Base-by-base conservation (phyloP, 2,888 invertebrate species). In the Ypsolopha scabrella region DNA sequence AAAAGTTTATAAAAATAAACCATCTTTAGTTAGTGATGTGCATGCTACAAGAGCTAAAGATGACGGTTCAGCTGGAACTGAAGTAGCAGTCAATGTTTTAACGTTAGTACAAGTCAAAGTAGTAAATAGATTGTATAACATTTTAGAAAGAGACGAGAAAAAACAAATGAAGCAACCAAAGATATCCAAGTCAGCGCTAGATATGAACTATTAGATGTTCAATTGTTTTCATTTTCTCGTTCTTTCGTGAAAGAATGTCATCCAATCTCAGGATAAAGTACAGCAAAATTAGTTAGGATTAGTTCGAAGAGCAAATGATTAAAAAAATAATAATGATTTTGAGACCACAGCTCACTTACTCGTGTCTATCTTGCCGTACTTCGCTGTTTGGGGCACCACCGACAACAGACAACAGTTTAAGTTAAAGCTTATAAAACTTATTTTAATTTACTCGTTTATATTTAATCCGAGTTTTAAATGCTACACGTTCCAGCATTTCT, bases 261-360 rank as follows among this genome's bases (percentile, higher is more conserved):
- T 43, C 36, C 39, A 44, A 49, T 39, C 45, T 34, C 6, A 10
- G 8, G n/a, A 72, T 71, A 69, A 67, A 72, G 63, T 63, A 79
- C 75, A 80, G 79, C 75, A 39, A 47, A 67, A 81, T 85, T 85
- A 85, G 83, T 85, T 60, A 55, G 57, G 65, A 41, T 57, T 65
- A 43, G 78, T 83, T 82, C 62, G 68, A 75, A 71, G 80, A 77
- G 79, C 74, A 68, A 68, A 77, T 78, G 70, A 76, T 76, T 77
- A 75, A 73, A 72, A 70, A 70, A 70, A 75, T 51, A 51, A 43
- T 39, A 74, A 78, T 75, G 70, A 75, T 70, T 68, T 83, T 80
- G 86, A 86, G 86, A 86, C 86, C 86, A 86, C 86, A 86, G 80
- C 85, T 86, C 83, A 86, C 86, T 86, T 86, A 86, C 86, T 82